Evolutionary conservation across 2,888 invertebrate genomes (phyloP).

Genomic region (Leptarthrus brevirostris): DNA sequence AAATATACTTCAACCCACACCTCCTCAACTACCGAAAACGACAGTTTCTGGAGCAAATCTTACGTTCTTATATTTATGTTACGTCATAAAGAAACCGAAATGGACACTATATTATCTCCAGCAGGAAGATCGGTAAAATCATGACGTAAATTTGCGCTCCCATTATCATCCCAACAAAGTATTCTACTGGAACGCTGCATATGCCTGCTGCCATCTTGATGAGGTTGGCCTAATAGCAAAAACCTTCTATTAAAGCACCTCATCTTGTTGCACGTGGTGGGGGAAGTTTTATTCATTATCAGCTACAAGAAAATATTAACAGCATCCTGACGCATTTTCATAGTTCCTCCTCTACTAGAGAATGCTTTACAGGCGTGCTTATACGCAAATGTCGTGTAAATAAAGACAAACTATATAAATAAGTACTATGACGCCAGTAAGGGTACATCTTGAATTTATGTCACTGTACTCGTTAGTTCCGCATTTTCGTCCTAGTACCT

Average conservation of each 20-base stretch:
- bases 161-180: background rate
- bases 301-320: background rate
- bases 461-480: background rate
- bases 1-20: too few relatives aligned
- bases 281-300: background rate
- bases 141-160: background rate
- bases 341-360: background rate
- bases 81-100: background rate
- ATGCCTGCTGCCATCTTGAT: background rate
- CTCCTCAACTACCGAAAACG: too few relatives aligned
- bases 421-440: background rate
- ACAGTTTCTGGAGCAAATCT: too few relatives aligned
- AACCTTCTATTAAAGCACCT: too few relatives aligned
- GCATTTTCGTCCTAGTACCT: background rate
- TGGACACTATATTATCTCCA: background rate
- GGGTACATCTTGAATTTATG: constrained; percentile 21
- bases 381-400: background rate
- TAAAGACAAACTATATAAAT: background rate
- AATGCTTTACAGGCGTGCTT: background rate
- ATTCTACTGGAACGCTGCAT: background rate
- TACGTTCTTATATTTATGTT: too few relatives aligned
- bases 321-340: background rate
- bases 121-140: background rate
- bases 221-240: too few relatives aligned
- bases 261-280: background rate